A percentile compares a stretch with the other conserved stretches of the same genome.
These are phyloP conservation scores for Typhlichthys eigenmanni DNA, from an alignment of 2,797 vertebrate species.

Conservation along the genomic window DNA sequence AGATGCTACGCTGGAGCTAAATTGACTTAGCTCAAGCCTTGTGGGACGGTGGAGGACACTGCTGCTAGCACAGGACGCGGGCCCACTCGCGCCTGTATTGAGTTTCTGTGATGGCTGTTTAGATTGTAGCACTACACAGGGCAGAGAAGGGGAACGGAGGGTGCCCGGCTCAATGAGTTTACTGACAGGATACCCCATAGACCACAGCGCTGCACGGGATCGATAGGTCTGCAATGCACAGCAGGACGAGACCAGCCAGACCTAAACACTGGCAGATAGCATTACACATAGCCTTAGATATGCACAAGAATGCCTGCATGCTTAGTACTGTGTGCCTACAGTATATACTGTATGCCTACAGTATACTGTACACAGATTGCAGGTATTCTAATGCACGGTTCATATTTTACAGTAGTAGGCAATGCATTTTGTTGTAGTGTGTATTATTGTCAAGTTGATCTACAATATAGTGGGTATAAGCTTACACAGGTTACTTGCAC, in stretches of 20 bases:
- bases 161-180: constrained; percentile 64
- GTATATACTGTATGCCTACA: constrained; percentile 9
- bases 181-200: constrained; percentile 72
- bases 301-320: constrained; percentile 19
- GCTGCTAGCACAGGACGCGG: constrained; percentile 48
- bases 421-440: neutral
- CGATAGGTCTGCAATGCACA: constrained; percentile 67
- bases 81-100: constrained; percentile 64
- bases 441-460: neutral
- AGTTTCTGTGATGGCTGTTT: constrained; percentile 77
- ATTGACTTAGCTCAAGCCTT: constrained; percentile 72
- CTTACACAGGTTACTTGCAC: constrained; percentile 5
- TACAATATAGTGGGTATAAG: no score
- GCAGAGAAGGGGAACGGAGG: constrained; percentile 51
- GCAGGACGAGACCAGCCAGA: constrained; percentile 55
- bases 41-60: constrained; percentile 64
- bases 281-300: constrained; percentile 61
- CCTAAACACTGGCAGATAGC: constrained; percentile 70
- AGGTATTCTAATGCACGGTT: neutral
- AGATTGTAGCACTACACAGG: constrained; percentile 64
- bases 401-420: neutral
- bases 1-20: constrained; percentile 72
- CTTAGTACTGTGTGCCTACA: constrained; percentile 16
- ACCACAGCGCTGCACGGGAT: constrained; percentile 69
- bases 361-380: constrained; percentile 12